These are phyloP conservation scores for Drepana arcuata DNA, from an alignment of 1,140 invertebrate genomes.

Conservation along the genomic window DNA sequence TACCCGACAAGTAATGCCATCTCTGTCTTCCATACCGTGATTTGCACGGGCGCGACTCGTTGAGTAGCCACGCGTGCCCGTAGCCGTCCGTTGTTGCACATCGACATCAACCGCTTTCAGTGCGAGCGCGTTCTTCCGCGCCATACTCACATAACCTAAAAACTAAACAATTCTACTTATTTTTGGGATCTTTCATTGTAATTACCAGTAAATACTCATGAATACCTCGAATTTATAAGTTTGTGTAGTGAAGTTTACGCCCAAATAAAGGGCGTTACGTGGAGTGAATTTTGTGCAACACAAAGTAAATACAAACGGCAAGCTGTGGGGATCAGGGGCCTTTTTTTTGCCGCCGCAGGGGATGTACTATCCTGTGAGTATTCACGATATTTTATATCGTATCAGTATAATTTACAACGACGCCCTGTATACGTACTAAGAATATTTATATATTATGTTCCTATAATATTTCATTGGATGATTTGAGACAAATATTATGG, in stretches of 20 bases:
- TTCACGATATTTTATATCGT: slow-evolving; percentile 6
- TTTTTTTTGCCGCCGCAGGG: slow-evolving; percentile 93
- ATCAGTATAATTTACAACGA: too few species aligned
- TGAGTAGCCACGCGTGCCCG: slow-evolving; percentile 53
- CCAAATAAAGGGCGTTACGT: slow-evolving; percentile 51
- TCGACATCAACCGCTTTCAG: slow-evolving; percentile 67
- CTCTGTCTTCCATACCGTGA: slow-evolving; percentile 34
- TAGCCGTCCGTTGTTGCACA: slow-evolving; percentile 58
- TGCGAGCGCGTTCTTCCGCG: slow-evolving; percentile 66
- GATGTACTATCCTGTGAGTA: slow-evolving; percentile 94
- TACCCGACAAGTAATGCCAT: slow-evolving; percentile 18
- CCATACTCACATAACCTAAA: slow-evolving; percentile 66
- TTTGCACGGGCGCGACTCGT: slow-evolving; percentile 34
- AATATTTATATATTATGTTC: too few species aligned
- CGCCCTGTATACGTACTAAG: not conserved
- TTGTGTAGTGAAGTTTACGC: slow-evolving; percentile 61
- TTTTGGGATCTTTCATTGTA: slow-evolving; percentile 44
- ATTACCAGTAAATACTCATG: slow-evolving; percentile 59
- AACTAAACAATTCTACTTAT: slow-evolving; percentile 44
- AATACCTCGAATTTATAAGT: slow-evolving; percentile 57
- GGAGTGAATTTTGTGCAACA: slow-evolving; percentile 70
- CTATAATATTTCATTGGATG: too few species aligned
- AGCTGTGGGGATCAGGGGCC: slow-evolving; percentile 94
- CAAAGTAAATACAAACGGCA: slow-evolving; percentile 83
- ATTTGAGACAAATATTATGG: slow-evolving; percentile 33